phyloP scores from a whole-genome alignment of 2,797 vertebrate species.

The Lacerta bilineata region DNA sequence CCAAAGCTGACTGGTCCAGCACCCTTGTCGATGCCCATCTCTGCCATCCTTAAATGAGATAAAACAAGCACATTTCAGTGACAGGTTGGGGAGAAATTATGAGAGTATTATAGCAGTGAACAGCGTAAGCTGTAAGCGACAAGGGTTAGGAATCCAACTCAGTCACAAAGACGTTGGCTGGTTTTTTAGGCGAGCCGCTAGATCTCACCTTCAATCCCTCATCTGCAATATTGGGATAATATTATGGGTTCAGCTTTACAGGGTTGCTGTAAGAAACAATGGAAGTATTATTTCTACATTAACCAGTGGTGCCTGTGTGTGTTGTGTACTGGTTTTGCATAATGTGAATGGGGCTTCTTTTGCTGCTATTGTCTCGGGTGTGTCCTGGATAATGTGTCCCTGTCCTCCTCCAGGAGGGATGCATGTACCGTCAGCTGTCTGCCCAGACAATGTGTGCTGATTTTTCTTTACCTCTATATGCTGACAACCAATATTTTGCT shows the following conservation, averaged over 20 bases:
- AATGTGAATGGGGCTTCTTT: not conserved
- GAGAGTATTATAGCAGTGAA: not conserved
- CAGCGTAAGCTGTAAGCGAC: not conserved
- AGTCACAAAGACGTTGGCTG: not conserved
- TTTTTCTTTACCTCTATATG: not conserved
- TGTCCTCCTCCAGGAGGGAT: not conserved
- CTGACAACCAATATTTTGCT: not conserved
- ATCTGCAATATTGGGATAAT: not conserved
- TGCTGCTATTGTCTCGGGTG: not conserved
- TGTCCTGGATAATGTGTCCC: not conserved
- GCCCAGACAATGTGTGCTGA: not conserved
- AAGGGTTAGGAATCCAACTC: not conserved
- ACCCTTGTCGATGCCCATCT: slow-evolving; percentile 77
- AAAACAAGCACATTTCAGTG: not conserved
- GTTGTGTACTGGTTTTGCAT: not conserved
- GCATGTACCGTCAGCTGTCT: not conserved
- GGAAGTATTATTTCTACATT: not conserved
- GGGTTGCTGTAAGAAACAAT: not conserved
- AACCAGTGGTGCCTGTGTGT: not conserved
- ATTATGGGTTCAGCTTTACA: not conserved
- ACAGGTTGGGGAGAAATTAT: not conserved
- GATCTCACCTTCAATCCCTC: not conserved
- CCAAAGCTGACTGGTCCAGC: slow-evolving; percentile 87
- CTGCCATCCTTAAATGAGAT: slow-evolving; percentile 78
- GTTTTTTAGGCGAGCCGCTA: not conserved